A percentile compares a stretch with the other conserved stretches of the same genome.
These are phyloP conservation scores for Rhinogobius similis DNA, from an alignment of 2,113 vertebrate species.

Conservation along the genomic window DNA sequence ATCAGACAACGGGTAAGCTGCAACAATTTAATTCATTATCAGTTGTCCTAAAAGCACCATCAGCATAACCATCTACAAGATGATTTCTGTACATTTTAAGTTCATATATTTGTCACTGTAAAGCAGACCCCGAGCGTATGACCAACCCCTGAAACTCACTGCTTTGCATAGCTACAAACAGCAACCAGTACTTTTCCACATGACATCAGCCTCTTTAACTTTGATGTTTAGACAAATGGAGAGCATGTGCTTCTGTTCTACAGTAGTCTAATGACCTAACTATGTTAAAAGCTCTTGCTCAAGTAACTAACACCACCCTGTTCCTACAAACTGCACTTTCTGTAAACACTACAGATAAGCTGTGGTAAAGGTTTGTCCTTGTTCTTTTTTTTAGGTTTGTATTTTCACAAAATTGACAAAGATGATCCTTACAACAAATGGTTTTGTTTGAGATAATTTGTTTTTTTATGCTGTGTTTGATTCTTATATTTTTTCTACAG, in stretches of 20 bases:
- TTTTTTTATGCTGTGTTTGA: background rate
- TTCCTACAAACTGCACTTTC: background rate
- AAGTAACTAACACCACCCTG: background rate
- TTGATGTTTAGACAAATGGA: constrained; percentile 35
- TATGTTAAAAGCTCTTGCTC: background rate
- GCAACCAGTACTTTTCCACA: constrained; percentile 56
- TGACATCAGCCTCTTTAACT: constrained; percentile 25
- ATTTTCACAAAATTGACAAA: background rate
- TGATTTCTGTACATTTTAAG: background rate
- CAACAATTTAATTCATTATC: background rate
- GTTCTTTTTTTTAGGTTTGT: background rate
- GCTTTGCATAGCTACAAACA: constrained; percentile 54
- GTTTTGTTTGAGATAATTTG: background rate
- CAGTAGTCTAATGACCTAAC: constrained; percentile 8
- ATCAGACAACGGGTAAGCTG: constrained; percentile 91
- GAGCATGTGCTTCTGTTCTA: constrained; percentile 28
- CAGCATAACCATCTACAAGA: background rate
- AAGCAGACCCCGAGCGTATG: background rate
- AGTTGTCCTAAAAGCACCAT: background rate
- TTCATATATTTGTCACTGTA: background rate
- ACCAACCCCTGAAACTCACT: constrained; percentile 16
- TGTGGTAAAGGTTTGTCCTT: background rate
- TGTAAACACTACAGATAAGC: constrained; percentile 5
- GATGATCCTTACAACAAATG: background rate
- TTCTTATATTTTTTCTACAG: constrained; percentile 61